Evolutionary conservation across 2,888 invertebrate genomes (phyloP).

Genomic region (Plebejus melissa): DNA sequence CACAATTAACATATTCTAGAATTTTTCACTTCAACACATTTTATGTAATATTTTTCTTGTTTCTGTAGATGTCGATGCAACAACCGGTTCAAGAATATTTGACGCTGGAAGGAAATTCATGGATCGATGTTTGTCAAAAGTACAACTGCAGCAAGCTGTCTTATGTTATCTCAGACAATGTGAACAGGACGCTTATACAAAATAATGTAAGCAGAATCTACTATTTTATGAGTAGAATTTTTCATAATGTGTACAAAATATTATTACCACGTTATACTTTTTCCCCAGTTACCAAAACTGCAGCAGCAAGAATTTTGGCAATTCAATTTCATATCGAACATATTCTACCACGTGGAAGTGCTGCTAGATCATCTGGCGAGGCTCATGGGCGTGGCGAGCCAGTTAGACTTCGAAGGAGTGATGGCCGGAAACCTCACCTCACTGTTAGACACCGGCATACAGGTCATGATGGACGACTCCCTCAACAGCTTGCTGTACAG

Average conservation of each 20-base stretch:
- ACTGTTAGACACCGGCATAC: conserved; percentile 62
- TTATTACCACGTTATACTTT: neutral
- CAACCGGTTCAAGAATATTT: conserved; percentile 40
- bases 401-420: conserved; percentile 56
- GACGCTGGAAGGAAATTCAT: conserved; percentile 38
- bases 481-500: conserved; percentile 65
- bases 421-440: conserved; percentile 55
- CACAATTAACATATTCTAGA: too few species aligned
- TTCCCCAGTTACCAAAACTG: conserved; percentile 54
- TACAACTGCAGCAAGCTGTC: conserved; percentile 50
- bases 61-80: conserved; percentile 43
- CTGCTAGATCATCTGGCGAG: conserved; percentile 60
- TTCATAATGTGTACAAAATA: neutral
- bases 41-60: conserved; percentile 31
- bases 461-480: conserved; percentile 66
- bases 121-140: conserved; percentile 47
- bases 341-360: conserved; percentile 57
- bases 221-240: neutral
- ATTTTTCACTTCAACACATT: too few species aligned
- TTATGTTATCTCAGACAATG: conserved; percentile 39
- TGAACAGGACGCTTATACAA: conserved; percentile 47
- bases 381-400: conserved; percentile 65
- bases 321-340: conserved; percentile 66
- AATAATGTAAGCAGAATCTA: conserved; percentile 47
- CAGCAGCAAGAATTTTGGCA: conserved; percentile 69